Conservation (phyloP, 2,797 vertebrate genomes). For the Falco naumanni region DNA sequence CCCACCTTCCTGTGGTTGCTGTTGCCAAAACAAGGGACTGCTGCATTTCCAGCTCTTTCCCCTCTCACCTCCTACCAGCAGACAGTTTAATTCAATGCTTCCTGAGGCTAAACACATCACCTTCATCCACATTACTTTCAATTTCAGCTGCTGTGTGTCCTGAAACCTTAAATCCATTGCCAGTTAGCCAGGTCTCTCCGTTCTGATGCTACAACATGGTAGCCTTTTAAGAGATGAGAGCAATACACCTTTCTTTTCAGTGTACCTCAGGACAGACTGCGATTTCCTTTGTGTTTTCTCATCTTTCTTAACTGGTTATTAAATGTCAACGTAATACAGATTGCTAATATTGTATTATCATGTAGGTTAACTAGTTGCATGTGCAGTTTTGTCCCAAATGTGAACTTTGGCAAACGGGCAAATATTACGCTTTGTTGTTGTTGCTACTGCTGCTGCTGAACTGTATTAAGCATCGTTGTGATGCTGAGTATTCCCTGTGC, state of each 20-base stretch:
- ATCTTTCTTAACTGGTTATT: conserved; percentile 23
- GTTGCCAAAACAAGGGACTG: not conserved
- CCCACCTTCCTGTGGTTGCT: not conserved
- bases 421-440: not conserved
- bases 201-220: not conserved
- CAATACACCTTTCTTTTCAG: not conserved
- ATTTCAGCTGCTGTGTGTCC: conserved; percentile 15
- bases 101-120: conserved; percentile 36
- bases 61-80: conserved; percentile 8
- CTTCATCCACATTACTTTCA: conserved; percentile 19
- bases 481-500: not conserved
- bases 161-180: not conserved
- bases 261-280: not conserved
- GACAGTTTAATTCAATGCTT: conserved; percentile 40
- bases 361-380: conserved; percentile 4
- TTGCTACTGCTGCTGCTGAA: not conserved
- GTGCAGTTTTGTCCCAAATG: not conserved
- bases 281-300: conserved; percentile 15
- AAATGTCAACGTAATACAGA: conserved; percentile 1
- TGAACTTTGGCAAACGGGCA: not conserved
- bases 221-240: not conserved
- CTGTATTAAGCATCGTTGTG: not conserved
- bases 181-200: not conserved
- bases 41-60: not conserved
- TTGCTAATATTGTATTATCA: conserved; percentile 14